Conservation (phyloP, 2,888 invertebrate genomes). For the Philereme transversata region DNA sequence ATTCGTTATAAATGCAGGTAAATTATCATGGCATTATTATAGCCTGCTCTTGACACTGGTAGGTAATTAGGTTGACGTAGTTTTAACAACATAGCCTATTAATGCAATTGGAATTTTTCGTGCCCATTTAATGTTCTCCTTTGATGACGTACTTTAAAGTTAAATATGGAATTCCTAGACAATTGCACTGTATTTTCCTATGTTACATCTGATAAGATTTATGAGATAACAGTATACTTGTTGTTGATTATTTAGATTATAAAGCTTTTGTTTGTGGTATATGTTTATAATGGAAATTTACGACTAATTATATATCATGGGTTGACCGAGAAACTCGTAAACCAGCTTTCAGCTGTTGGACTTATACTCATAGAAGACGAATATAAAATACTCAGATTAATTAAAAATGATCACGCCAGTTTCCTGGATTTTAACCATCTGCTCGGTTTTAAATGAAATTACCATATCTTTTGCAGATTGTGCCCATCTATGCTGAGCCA, state of each 20-base stretch:
- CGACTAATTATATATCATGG: background rate
- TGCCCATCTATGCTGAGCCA: constrained; percentile 91
- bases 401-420: no score
- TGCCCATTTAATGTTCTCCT: constrained; percentile 5
- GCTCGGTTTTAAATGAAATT: no score
- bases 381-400: no score
- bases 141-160: constrained; percentile 12
- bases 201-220: constrained; percentile 41
- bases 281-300: constrained; percentile 10
- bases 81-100: background rate
- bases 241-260: constrained; percentile 28
- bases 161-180: constrained; percentile 24
- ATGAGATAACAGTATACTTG: constrained; percentile 37
- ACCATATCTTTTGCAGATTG: constrained; percentile 83
- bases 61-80: no score
- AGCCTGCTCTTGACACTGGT: constrained; percentile 2
- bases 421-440: no score
- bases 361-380: background rate
- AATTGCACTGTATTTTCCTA: constrained; percentile 35
- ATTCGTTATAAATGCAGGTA: constrained; percentile 26
- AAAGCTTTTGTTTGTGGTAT: constrained; percentile 18
- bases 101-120: constrained; percentile 1
- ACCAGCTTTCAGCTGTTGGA: background rate
- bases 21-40: constrained; percentile 25
- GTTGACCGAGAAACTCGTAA: constrained; percentile 3